Base-by-base conservation (phyloP, 2,888 invertebrate species). In the Parelbella ahira region DNA sequence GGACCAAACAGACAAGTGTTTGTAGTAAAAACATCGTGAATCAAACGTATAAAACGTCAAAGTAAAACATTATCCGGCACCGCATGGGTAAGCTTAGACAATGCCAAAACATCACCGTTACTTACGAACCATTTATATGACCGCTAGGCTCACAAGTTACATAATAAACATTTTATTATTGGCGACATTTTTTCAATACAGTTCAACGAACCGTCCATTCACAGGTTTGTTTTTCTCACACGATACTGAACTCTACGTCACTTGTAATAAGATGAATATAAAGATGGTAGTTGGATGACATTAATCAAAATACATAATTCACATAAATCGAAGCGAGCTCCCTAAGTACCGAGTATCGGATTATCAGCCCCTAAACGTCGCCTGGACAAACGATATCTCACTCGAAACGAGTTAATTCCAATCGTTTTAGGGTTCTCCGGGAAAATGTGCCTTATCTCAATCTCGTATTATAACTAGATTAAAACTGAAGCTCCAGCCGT, bases 291-390 rank as follows among this genome's bases (percentile, higher is more conserved):
- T n/a, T 32, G 33, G 29, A 25, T 5, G 20, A 38, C 55, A 70
- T 75, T 61, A 62, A 71, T 76, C 76, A 69, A 60, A 54, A 39
- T 46, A 47, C 36, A 48, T 51, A 53, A 59, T 54, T 56, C 55
- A 60, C 68, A 77, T 74, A 76, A 71, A 76, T 76, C 65, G 63
- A 56, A 45, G 48, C 57, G 45, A 52, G 66, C 62, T 68, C 62
- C 68, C 66, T 63, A 57, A 64, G 65, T 63, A 58, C 58, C 54
- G 54, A 58, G 63, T 67, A 64, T 76, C 68, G 64, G 72, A 73
- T 76, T 75, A 75, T 70, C 73, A 69, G 59, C 54, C 64, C 53
- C 63, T 67, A 64, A 75, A 61, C 50, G 59, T 56, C 42, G 48
- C 41, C 41, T 25, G 51, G 57, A 58, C 51, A 56, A 50, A 50